Evolutionary conservation across 2,888 invertebrate species (phyloP), one percentile per base, ranked within the genome.

Genomic region (Pardosa pseudoannulata): DNA sequence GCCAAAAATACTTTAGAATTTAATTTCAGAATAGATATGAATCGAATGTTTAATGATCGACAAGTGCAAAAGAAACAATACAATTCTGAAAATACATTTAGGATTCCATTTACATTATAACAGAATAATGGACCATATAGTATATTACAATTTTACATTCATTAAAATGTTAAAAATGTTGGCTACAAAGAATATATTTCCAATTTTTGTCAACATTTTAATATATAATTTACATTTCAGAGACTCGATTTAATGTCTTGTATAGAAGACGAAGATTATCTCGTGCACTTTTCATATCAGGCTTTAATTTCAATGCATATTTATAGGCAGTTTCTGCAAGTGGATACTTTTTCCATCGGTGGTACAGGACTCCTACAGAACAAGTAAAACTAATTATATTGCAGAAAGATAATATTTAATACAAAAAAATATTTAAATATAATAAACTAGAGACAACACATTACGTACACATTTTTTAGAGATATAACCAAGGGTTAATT

Each of bases 311-410:
- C 74, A 98, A 92, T 16, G 97, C 96, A 90, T 93, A 94, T 89
- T 92, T 92, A 91, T 98, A 98, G 92, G 95, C 94, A 88, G 93
- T 91, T 90, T 94, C 93, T 0, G 98, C 98, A 89, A 94, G 92
- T 6, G 94, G 93, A 83, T 94, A 93, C 92, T 95, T 96, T 88
- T 95, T 95, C 97, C 97, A 97, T 28, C 97, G 94, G 92, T 97
- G 97, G 91, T 97, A 97, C n/a, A 98, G 93, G 27, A 98, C 97
- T 82, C 96, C 96, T 96, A 28, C n/a, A n/a, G 70, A 79, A 79
- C 46, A 46, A 46, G 2, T 9, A 16, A n/a, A n/a, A n/a, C n/a
- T n/a, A n/a, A n/a, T n/a, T n/a, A n/a, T n/a, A n/a, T n/a, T n/a
- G n/a, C n/a, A n/a, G n/a, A n/a, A n/a, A n/a, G n/a, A n/a, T n/a